Percentiles rank a stretch among this genome's conserved stretches.
phyloP scores from a whole-genome alignment of 2,113 vertebrate species.

The Ursus arctos region DNA sequence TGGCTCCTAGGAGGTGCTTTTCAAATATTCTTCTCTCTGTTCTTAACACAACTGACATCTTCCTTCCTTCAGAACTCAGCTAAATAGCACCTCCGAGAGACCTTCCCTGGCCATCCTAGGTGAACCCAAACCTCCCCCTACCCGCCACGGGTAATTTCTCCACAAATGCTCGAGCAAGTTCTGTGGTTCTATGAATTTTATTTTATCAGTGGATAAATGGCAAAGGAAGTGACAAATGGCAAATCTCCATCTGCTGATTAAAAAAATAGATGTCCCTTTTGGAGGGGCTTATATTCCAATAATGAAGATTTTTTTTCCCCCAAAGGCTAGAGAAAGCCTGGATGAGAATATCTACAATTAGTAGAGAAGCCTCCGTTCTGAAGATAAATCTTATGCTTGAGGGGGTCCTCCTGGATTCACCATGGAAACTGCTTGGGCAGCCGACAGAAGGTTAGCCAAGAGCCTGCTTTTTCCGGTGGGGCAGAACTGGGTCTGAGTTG shows the following conservation, averaged over 20 bases:
- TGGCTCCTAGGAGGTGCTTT: background rate
- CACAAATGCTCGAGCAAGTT: background rate
- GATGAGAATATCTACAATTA: background rate
- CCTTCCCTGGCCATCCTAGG: background rate
- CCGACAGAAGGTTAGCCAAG: background rate
- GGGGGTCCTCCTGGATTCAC: background rate
- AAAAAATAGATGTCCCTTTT: background rate
- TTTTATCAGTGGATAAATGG: background rate
- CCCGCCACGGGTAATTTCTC: background rate
- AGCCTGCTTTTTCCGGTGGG: background rate
- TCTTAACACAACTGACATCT: background rate
- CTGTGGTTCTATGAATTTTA: background rate
- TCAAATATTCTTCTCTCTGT: background rate
- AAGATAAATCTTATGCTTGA: background rate
- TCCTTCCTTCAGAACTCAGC: slow-evolving; percentile 1
- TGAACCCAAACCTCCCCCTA: background rate
- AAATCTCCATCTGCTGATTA: background rate
- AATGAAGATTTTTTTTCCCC: background rate
- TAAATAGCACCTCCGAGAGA: background rate
- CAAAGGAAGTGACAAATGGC: background rate
- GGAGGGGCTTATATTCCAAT: background rate
- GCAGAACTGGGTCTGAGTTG: background rate
- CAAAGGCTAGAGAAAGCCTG: background rate
- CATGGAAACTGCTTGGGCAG: background rate
- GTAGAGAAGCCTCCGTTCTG: background rate